Evolutionary conservation across 2,797 vertebrate species (phyloP).

Genomic region (Centropyge bicolor): DNA sequence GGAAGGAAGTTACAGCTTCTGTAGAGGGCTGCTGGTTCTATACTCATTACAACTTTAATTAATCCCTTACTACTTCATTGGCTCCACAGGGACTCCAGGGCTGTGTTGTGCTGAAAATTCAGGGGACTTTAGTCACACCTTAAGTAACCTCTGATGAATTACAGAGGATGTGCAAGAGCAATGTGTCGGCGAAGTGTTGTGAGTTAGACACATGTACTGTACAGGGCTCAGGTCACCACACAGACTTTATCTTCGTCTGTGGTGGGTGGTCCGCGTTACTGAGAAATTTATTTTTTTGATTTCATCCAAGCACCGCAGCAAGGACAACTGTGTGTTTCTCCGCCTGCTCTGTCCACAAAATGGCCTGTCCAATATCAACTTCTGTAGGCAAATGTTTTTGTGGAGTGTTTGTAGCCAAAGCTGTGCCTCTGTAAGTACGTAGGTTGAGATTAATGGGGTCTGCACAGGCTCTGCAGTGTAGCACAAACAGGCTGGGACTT

Average conservation of each 20-base stretch:
- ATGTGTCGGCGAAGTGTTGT: slow-evolving; percentile 38
- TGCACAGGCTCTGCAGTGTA: slow-evolving; percentile 34
- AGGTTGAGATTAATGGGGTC: slow-evolving; percentile 25
- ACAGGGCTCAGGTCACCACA: slow-evolving; percentile 37
- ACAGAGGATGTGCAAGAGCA: slow-evolving; percentile 51
- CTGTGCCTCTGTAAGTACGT: slow-evolving; percentile 35
- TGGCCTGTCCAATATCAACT: slow-evolving; percentile 56
- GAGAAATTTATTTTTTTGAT: slow-evolving; percentile 38
- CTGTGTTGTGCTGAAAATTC: slow-evolving; percentile 67
- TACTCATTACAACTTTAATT: slow-evolving; percentile 82
- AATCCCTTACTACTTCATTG: slow-evolving; percentile 78
- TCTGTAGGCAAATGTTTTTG: slow-evolving; percentile 55
- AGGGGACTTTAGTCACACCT: slow-evolving; percentile 63
- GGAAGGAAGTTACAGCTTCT: slow-evolving; percentile 69
- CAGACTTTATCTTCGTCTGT: slow-evolving; percentile 39
- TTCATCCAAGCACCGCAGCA: slow-evolving; percentile 39
- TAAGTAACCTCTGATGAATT: slow-evolving; percentile 73
- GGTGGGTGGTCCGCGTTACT: slow-evolving; percentile 47
- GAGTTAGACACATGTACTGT: slow-evolving; percentile 44
- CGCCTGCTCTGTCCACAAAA: slow-evolving; percentile 40
- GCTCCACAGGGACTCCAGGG: slow-evolving; percentile 65
- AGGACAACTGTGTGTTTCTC: slow-evolving; percentile 37
- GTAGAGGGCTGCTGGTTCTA: slow-evolving; percentile 67
- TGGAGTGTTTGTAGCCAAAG: slow-evolving; percentile 45
- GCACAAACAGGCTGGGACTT: slow-evolving; percentile 34